Evolutionary conservation across 2,888 invertebrate species (phyloP), one percentile per base, ranked within the genome.

Genomic region (Nomada lathburiana): DNA sequence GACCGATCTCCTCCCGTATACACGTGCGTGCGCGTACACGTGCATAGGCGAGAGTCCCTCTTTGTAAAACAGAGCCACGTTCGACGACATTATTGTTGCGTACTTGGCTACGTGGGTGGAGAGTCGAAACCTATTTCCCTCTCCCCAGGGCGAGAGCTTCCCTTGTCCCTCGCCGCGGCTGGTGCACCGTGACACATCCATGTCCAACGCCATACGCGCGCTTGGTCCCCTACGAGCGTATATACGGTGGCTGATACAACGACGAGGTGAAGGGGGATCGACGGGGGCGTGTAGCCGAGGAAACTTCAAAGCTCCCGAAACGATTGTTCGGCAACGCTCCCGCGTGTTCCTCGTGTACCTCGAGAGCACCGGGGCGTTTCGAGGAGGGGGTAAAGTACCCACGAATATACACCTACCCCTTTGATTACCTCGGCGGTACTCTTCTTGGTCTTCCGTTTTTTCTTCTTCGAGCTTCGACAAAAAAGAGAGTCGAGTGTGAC

Each of bases 261-360:
- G 63, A 44, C 11, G 29, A 44, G 42, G 42, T 42, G 52, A 50
- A 53, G 64, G 69, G 72, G 70, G 64, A 29, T 59, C 68, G 68
- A 70, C 80, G 81, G 76, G 78, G 82, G 77, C 82, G 86, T 78
- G 77, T 82, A 80, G 77, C 74, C 83, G 84, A 82, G 87, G 85
- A 86, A 89, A 91, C 91, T 91, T 91, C 91, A 91, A 91, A 91
- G 92, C 88, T 83, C 87, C 90, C 90, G 89, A 92, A 91, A 91
- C 90, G 90, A 91, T 91, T 92, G 91, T 91, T 92, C 91, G 87
- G 84, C 88, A 88, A 88, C 90, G 89, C 88, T 86, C 77, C 83
- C 77, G 82, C 87, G 83, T 82, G 77, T 85, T 87, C 72, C 86
- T 69, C 85, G 83, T 82, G 82, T 78, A 76, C 83, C 84, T 89